Base-by-base conservation (phyloP, 2,113 vertebrate genomes). In the Irena cyanogastra region DNA sequence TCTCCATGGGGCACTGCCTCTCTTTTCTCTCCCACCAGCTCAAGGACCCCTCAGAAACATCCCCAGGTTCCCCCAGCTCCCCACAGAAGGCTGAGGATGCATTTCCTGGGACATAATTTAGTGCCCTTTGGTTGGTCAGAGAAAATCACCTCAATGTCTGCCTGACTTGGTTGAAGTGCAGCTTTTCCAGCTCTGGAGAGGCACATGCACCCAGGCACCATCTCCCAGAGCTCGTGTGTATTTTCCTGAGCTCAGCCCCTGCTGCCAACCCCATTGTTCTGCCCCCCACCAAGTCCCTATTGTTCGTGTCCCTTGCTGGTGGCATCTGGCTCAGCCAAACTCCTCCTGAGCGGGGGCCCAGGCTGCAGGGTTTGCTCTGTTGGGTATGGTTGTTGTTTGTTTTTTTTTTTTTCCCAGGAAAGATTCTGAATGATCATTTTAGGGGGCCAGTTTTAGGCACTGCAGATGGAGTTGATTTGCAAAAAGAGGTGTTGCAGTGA, bases 181-280 rank as follows among this genome's bases (percentile, higher is more conserved):
- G 50, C n/a, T 93, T 95, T 85, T 45, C 79, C 91, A 82, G 90
- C 86, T 96, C 35, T 4, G 4, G 50, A 79, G 81, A 75, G 57
- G 61, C 84, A 75, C 24, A 4, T 63, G 71, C 68, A 42, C 63
- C 83, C 60, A 1, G 45, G 22, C 5, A 13, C 59, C 17, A 1
- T 37, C 92, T 92, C 86, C 86, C 83, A 89, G 83, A 66, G 72
- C 91, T 90, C 3, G 0, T 71, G 8, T 72, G n/a, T 76, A 20
- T 63, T 90, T 94, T 35, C 79, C 86, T 54, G 83, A 88, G 80
- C 96, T 90, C 69, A 33, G 77, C 1, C 56, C 52, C 72, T 75
- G 81, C 90, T 94, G 88, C 90, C 94, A 97, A 77, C 79, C 95
- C 79, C 39, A 1, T 90, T 95, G 96, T 97, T 90, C 92, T 95